Evolutionary conservation across 2,113 vertebrate species (phyloP).

Genomic region (Neodontobutis hainanensis): DNA sequence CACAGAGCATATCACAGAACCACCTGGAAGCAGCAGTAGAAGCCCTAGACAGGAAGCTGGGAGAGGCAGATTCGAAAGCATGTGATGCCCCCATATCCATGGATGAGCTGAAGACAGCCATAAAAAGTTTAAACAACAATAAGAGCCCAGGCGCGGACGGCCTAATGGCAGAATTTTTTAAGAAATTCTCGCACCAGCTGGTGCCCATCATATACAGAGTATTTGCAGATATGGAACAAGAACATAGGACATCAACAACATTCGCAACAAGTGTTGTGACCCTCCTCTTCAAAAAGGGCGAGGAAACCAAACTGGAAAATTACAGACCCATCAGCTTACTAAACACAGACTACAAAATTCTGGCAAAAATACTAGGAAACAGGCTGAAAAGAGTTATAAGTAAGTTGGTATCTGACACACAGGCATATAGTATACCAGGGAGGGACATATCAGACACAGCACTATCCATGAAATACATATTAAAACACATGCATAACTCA

Average conservation of each 20-base stretch:
- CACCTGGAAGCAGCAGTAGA: background rate
- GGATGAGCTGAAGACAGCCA: background rate
- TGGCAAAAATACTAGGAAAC: too few species aligned
- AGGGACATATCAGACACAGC: too few species aligned
- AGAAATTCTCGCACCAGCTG: background rate
- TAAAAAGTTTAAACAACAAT: background rate
- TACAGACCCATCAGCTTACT: background rate
- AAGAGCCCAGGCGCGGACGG: background rate
- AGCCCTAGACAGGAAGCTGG: background rate
- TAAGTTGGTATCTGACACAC: too few species aligned
- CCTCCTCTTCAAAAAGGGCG: background rate
- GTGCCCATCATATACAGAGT: background rate
- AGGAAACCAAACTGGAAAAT: background rate
- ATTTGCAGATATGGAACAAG: background rate
- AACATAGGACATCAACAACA: background rate
- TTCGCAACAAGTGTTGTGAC: background rate
- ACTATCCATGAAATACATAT: background rate
- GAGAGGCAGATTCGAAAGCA: background rate
- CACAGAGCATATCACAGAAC: background rate
- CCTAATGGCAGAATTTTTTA: too few species aligned
- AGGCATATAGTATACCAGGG: too few species aligned
- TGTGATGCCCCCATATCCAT: background rate
- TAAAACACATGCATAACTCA: background rate
- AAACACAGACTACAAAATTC: too few species aligned
- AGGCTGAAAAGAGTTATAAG: too few species aligned